These are phyloP conservation scores for Falco berigora DNA, from an alignment of 2,797 vertebrate species.

Conservation along the genomic window DNA sequence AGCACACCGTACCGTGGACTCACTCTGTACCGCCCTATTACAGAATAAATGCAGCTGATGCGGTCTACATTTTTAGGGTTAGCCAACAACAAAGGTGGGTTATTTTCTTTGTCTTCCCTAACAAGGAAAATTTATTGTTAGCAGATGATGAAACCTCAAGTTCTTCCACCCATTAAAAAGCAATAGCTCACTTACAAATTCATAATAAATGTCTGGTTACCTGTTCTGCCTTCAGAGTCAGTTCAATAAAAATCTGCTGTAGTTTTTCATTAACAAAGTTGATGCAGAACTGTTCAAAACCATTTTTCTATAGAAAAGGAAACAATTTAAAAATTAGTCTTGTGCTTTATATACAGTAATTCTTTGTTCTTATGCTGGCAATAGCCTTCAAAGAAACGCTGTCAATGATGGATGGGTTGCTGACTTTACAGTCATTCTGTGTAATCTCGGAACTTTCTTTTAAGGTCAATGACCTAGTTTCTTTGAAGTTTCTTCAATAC, in stretches of 20 bases:
- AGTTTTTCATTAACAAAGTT: slow-evolving; percentile 99
- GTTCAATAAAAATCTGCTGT: slow-evolving; percentile 97
- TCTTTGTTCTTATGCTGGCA: neutral
- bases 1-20: neutral
- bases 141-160: neutral
- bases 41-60: neutral
- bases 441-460: neutral
- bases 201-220: slow-evolving; percentile 64
- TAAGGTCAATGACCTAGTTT: neutral
- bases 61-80: neutral
- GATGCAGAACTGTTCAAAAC: slow-evolving; percentile 98
- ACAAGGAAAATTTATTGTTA: slow-evolving; percentile 14
- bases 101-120: neutral
- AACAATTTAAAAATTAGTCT: neutral
- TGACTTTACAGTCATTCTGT: neutral
- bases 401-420: neutral
- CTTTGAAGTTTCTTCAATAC: slow-evolving; percentile 25
- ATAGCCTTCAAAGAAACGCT: slow-evolving; percentile 17
- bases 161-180: neutral
- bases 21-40: neutral
- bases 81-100: neutral
- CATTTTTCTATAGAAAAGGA: slow-evolving; percentile 87
- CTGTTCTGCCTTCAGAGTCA: slow-evolving; percentile 97
- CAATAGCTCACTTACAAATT: neutral
- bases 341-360: neutral